Base-by-base conservation (phyloP, 2,888 invertebrate species). In the Keiferia lycopersicella region DNA sequence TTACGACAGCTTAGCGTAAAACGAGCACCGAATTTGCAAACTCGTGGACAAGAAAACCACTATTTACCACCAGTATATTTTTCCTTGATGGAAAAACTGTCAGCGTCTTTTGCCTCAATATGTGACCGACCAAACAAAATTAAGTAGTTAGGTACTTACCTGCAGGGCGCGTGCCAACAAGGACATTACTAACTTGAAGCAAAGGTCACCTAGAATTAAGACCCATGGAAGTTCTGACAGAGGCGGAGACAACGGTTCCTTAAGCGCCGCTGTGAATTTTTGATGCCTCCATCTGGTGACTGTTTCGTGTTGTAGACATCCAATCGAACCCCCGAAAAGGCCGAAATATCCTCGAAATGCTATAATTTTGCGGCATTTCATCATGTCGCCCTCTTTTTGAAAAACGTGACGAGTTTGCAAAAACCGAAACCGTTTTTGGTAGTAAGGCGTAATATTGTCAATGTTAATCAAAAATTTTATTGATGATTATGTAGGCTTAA, bases 231-330 rank as follows among this genome's bases (percentile, higher is more conserved):
- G n/a, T n/a, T n/a, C 26, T n/a, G n/a, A 1, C 16, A n/a, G 16
- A 83, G 84, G 83, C 83, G 86, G 78, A 71, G 79, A 75, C 81
- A 84, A 86, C 83, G 84, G 84, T 81, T 75, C 70, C 63, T 71
- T 71, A 71, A 68, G 70, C 72, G 73, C 72, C 71, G 71, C 74
- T 76, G 75, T 82, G 83, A 85, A 86, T 86, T 84, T 86, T 86
- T 82, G 83, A 76, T 79, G 73, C 73, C 75, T 78, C 75, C 73
- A 73, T 69, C 63, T 68, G 66, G 67, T 65, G 64, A 65, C 50
- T 16, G 50, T 50, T 50, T 58, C 30, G 20, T 61, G 41, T 61
- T 48, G 48, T n/a, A 12, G 34, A 34, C 34, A 48, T 16, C 20
- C 11, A n/a, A 26, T 61, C 61, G 48, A 30, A 61, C 18, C 26